Evolutionary conservation across 2,797 vertebrate species (phyloP), one percentile per base, ranked within the genome.

Genomic region (Orientallactaga sibirica): DNA sequence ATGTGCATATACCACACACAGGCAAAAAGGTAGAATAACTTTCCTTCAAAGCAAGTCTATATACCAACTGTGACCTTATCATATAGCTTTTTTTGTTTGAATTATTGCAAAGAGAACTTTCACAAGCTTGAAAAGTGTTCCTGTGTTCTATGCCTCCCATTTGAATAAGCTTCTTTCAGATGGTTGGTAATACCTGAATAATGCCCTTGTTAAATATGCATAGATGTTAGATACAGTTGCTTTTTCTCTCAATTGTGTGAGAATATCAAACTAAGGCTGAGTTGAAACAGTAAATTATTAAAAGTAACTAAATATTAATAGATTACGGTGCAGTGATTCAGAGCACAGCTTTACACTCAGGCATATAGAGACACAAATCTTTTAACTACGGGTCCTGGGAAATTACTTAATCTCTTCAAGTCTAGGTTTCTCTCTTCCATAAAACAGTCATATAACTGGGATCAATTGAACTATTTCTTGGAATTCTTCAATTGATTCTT

Each of bases 221-320:
- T 67, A 33, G 22, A 0, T 18, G 3, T 91, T 75, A 82, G 29
- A 84, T 25, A 80, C n/a, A 25, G 37, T 91, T 88, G 55, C 33
- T 88, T 88, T 93, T 78, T 73, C 2, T 62, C 48, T 92, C 29
- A 20, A 1, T 37, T 90, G 22, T 37, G 2, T 82, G 76, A 92
- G 67, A 86, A 73, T 84, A 12, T 75, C 71, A 88, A 96, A 86
- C 43, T 64, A 71, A 87, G 90, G 71, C 48, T n/a, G 0, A 76
- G 66, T 61, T 67, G 79, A 87, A 88, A 86, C 33, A 74, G 61
- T 80, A 82, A 75, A 90, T 84, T 94, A 86, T 90, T 66, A 85
- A 88, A 61, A 85, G 48, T 68, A 76, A 86, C 68, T 86, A 86
- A 91, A 61, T 89, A 96, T 93, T 94, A 52, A 61, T 84, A 85